phyloP scores from a whole-genome alignment of 2,113 vertebrate species.

The Verasper variegatus region DNA sequence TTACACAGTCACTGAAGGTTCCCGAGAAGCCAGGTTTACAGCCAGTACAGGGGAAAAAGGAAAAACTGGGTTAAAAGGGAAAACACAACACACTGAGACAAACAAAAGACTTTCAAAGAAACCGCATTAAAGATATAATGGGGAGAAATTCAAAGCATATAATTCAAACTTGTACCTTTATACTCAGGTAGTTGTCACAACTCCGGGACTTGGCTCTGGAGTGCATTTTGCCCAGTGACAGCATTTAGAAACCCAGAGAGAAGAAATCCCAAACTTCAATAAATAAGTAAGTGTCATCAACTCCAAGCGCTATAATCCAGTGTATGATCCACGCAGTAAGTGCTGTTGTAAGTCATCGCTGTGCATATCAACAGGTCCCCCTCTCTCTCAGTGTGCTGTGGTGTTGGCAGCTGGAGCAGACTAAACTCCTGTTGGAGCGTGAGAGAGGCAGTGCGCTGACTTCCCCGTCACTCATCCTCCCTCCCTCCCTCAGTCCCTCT shows the following conservation, averaged over 20 bases:
- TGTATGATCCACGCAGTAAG: conserved; percentile 23
- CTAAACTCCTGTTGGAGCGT: conserved; percentile 75
- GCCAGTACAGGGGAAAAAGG: background rate
- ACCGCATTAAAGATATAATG: too few relatives aligned
- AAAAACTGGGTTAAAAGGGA: background rate
- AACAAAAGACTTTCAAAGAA: background rate
- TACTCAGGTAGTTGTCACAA: conserved; percentile 80
- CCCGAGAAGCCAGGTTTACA: background rate
- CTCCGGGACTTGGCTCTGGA: conserved; percentile 79
- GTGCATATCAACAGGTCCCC: conserved; percentile 49
- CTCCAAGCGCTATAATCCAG: conserved; percentile 29
- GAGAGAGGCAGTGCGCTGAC: conserved; percentile 76
- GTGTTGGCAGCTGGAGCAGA: conserved; percentile 69
- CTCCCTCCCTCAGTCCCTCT: conserved; percentile 20
- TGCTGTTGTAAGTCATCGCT: conserved; percentile 41
- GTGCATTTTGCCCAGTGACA: conserved; percentile 80
- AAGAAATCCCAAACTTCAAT: conserved; percentile 24
- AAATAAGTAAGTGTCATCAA: conserved; percentile 32
- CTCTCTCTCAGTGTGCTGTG: conserved; percentile 14
- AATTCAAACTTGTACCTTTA: conserved; percentile 77
- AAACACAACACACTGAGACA: background rate
- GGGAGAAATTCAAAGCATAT: background rate
- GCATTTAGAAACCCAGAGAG: conserved; percentile 49
- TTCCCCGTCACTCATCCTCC: conserved; percentile 65
- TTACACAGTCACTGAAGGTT: background rate